Evolutionary conservation across 2,797 vertebrate genomes (phyloP).

Genomic region (Schizothorax lantsangensis): DNA sequence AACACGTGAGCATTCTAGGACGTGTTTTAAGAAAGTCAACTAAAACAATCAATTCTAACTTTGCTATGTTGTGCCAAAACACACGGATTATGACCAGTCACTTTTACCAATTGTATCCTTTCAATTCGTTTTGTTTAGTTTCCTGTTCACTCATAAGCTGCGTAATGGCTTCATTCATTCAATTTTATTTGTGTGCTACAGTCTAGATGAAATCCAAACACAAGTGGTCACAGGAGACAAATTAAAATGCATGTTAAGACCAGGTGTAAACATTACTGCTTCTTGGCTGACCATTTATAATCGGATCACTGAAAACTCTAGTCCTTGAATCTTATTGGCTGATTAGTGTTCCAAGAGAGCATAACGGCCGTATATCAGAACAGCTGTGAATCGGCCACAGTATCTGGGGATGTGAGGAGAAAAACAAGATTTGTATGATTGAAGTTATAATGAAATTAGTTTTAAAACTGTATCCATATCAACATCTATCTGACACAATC

Average conservation of each 20-base stretch:
- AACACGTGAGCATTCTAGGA: neutral
- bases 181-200: neutral
- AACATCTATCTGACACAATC: constrained; percentile 1
- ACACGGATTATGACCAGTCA: neutral
- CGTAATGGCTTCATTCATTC: neutral
- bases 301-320: neutral
- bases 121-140: neutral
- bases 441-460: neutral
- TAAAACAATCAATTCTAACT: neutral
- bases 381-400: neutral
- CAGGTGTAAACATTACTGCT: neutral
- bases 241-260: neutral
- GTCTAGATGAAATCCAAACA: neutral
- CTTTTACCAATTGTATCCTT: neutral
- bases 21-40: neutral
- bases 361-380: neutral
- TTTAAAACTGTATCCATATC: neutral
- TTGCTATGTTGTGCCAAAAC: neutral
- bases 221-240: neutral
- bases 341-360: neutral
- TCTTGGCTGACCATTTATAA: neutral
- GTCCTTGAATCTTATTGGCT: neutral
- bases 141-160: neutral
- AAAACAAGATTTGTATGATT: neutral
- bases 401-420: neutral